Percentiles rank a stretch among this genome's conserved stretches.
Conservation (phyloP, 2,797 vertebrate genomes). For the Moxostoma hubbsi region DNA sequence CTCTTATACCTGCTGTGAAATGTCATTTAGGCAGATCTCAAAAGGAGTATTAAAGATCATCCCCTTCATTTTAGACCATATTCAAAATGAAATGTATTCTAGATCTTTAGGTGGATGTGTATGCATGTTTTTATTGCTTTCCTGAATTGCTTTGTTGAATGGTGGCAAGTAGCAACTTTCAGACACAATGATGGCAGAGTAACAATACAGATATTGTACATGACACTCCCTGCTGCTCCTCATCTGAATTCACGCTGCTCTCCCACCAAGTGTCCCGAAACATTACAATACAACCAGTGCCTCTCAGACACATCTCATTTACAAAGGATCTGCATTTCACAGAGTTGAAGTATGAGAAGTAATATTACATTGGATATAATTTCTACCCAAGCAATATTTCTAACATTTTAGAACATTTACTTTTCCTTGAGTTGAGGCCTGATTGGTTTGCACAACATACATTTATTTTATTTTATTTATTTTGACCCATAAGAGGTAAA, state of each 20-base stretch:
- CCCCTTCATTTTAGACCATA: background rate
- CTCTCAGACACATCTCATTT: conserved; percentile 10
- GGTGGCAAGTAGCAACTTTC: background rate
- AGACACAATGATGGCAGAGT: background rate
- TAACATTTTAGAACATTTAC: no score
- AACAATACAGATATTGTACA: conserved; percentile 31
- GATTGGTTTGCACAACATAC: no score
- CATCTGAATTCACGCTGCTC: conserved; percentile 46
- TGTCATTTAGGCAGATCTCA: background rate
- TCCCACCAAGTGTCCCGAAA: conserved; percentile 17
- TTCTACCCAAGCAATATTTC: background rate
- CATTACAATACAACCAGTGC: conserved; percentile 35
- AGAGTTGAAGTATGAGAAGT: background rate
- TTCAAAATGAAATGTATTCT: no score
- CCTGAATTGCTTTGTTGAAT: background rate
- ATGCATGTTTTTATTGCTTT: background rate
- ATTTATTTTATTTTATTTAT: no score
- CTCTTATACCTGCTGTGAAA: background rate
- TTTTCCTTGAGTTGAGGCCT: no score
- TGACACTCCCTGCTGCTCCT: conserved; percentile 36
- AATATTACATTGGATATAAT: background rate
- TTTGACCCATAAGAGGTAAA: no score
- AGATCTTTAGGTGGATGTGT: background rate
- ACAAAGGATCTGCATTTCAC: conserved; percentile 4
- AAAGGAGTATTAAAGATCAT: background rate